phyloP scores from a whole-genome alignment of 2,888 invertebrate species.

The Neoscelio sp. region DNA sequence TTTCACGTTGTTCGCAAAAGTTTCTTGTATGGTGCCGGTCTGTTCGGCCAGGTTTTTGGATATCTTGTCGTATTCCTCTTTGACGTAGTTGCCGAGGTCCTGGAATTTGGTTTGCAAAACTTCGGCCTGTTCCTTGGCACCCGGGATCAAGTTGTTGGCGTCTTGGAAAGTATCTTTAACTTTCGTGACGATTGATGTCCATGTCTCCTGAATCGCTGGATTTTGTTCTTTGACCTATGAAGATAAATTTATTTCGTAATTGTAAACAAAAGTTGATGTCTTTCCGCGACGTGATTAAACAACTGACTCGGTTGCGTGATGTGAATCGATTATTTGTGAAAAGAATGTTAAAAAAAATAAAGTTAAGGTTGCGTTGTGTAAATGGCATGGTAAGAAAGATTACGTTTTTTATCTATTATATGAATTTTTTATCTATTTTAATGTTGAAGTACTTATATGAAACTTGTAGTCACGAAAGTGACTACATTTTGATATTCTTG shows the following conservation, averaged over 20 bases:
- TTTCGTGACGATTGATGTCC: conserved; percentile 74
- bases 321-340: too few relatives aligned
- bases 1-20: conserved; percentile 77
- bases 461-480: too few relatives aligned
- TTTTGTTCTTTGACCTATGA: conserved; percentile 77
- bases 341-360: conserved; percentile 8
- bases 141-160: conserved; percentile 76
- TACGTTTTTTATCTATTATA: too few relatives aligned
- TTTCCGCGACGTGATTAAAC: too few relatives aligned
- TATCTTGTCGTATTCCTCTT: conserved; percentile 77
- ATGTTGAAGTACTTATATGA: too few relatives aligned
- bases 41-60: conserved; percentile 76
- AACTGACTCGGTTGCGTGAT: too few relatives aligned
- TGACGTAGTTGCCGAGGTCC: conserved; percentile 76
- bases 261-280: conserved; percentile 14
- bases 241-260: conserved; percentile 49
- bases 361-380: too few relatives aligned
- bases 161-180: conserved; percentile 76
- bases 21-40: conserved; percentile 77
- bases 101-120: conserved; percentile 77
- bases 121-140: conserved; percentile 77
- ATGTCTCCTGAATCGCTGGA: conserved; percentile 78
- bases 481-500: too few relatives aligned
- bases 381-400: too few relatives aligned
- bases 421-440: too few relatives aligned